A percentile compares a stretch with the other conserved stretches of the same genome.
Conservation (phyloP, 2,888 invertebrate species). For the Pseudanteris insignis region DNA sequence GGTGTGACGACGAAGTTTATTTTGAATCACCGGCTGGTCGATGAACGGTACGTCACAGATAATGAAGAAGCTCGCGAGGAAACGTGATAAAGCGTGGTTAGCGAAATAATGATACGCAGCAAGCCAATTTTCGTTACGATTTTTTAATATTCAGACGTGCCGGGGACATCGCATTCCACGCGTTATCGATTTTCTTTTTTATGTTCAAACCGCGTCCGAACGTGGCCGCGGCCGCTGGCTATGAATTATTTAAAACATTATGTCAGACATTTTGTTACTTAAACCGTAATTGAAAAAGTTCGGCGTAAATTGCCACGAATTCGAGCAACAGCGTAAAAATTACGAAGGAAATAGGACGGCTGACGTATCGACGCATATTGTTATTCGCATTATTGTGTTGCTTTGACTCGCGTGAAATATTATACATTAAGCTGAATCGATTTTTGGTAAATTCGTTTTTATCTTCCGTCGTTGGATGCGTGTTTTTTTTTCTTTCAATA, state of each 20-base stretch:
- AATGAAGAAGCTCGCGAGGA: slow-evolving; percentile 13
- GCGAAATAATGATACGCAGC: slow-evolving; percentile 1
- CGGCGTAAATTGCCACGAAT: neutral
- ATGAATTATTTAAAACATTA: slow-evolving; percentile 14
- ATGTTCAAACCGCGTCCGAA: too few species aligned
- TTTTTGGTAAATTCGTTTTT: too few species aligned
- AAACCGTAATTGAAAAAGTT: slow-evolving; percentile 24
- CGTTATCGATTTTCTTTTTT: slow-evolving; percentile 5
- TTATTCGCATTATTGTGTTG: too few species aligned
- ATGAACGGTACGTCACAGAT: slow-evolving; percentile 7
- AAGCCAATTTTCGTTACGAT: slow-evolving; percentile 9
- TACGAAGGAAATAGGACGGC: neutral
- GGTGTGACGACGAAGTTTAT: too few species aligned
- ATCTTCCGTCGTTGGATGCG: too few species aligned
- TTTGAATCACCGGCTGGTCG: neutral
- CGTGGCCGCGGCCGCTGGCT: too few species aligned
- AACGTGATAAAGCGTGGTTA: slow-evolving; percentile 16
- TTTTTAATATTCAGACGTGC: slow-evolving; percentile 9
- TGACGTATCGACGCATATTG: neutral
- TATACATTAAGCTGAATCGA: neutral
- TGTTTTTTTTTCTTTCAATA: too few species aligned
- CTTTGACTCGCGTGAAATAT: slow-evolving; percentile 1
- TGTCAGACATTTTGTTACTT: slow-evolving; percentile 12
- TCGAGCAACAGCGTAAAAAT: neutral
- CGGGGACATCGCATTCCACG: neutral